phyloP scores from a whole-genome alignment of 2,797 vertebrate species.

The Atherinosoma microstoma region DNA sequence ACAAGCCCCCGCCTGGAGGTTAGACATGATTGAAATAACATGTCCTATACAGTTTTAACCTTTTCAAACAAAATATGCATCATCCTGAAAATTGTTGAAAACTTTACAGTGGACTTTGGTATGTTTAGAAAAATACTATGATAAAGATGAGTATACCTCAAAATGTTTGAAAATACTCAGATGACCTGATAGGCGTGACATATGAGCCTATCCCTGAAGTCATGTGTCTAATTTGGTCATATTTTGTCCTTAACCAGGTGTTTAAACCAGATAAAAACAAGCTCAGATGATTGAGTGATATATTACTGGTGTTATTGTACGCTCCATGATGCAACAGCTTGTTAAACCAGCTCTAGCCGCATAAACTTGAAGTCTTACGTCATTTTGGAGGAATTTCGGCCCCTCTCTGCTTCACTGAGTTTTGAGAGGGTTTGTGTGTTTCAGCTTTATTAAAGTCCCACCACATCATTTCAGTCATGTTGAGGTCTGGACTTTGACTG shows the following conservation, averaged over 20 bases:
- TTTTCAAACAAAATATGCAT: background rate
- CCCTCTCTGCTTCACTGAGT: no score
- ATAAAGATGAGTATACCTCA: background rate
- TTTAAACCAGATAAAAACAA: background rate
- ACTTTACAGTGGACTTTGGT: background rate
- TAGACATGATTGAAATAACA: conserved; percentile 50
- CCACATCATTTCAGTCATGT: no score
- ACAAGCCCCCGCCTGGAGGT: conserved; percentile 96
- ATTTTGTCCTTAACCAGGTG: background rate
- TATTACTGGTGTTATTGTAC: background rate
- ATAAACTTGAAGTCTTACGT: background rate
- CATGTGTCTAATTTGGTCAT: background rate
- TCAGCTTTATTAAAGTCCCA: no score
- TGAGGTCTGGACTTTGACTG: no score
- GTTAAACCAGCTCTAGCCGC: background rate
- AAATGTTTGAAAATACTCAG: background rate
- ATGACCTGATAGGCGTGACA: background rate
- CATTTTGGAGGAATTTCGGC: no score
- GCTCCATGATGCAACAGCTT: background rate
- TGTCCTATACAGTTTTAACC: background rate
- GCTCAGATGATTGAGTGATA: no score
- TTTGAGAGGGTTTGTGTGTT: no score
- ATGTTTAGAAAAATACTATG: background rate
- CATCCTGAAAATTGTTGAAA: background rate
- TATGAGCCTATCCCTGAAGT: background rate